Evolutionary conservation across 2,888 invertebrate genomes (phyloP).

Genomic region (Axea sp.): DNA sequence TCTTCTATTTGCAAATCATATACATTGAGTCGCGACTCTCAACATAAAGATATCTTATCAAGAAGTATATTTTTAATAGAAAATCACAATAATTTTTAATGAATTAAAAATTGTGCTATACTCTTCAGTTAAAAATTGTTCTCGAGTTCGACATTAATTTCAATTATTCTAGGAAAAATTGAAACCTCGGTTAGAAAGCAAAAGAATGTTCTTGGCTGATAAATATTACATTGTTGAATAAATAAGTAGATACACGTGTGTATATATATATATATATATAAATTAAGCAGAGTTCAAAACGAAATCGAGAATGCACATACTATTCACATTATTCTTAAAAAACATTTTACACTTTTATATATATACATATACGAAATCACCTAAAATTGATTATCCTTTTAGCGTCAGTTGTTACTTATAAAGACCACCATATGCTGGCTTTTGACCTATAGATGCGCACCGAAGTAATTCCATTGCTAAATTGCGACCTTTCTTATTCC

Average conservation of each 20-base stretch:
- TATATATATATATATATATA: too few species aligned
- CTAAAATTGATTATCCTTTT: background rate
- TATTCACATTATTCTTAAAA: conserved; percentile 28
- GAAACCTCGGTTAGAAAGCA: conserved; percentile 9
- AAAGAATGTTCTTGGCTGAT: too few species aligned
- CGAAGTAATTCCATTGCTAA: conserved; percentile 63
- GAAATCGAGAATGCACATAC: conserved; percentile 3
- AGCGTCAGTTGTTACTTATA: background rate
- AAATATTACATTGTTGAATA: too few species aligned
- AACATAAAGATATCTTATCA: conserved; percentile 14
- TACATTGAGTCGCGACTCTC: conserved; percentile 36
- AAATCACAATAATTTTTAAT: background rate
- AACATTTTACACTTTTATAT: conserved; percentile 3
- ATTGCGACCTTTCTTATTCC: conserved; percentile 66
- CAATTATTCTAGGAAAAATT: conserved; percentile 30
- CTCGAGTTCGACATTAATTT: conserved; percentile 16
- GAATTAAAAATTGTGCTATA: conserved; percentile 5
- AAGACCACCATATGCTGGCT: background rate
- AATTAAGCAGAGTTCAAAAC: too few species aligned
- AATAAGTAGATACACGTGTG: too few species aligned
- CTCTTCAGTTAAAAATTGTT: too few species aligned
- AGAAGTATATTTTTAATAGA: conserved; percentile 16
- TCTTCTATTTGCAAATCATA: conserved; percentile 3
- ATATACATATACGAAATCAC: background rate
- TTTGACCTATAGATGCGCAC: background rate